Percentiles rank a stretch among this genome's conserved stretches.
phyloP scores from a whole-genome alignment of 2,797 vertebrate species.

The Oreochromis grahami region DNA sequence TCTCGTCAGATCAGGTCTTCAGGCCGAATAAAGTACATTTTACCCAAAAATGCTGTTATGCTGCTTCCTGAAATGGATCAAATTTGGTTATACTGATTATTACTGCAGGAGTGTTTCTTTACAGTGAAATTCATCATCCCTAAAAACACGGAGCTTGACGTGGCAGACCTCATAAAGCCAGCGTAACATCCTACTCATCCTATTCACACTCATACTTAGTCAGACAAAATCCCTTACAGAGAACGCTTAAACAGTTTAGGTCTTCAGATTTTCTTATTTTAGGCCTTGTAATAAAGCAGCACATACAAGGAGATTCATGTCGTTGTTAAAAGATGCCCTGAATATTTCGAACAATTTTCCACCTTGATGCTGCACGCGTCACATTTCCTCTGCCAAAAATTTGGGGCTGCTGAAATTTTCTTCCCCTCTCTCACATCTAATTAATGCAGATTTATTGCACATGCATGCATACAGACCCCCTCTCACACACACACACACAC shows the following conservation, averaged over 20 bases:
- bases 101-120: not conserved
- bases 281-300: not conserved
- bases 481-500: not conserved
- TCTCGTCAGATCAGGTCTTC: not conserved
- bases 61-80: not conserved
- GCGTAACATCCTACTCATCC: not conserved
- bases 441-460: conserved; percentile 49
- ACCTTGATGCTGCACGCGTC: not conserved
- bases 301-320: not conserved
- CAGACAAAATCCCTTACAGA: not conserved
- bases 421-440: not conserved
- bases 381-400: conserved; percentile 10
- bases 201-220: not conserved
- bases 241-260: not conserved
- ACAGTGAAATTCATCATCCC: not conserved
- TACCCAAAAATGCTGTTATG: not conserved
- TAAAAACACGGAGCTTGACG: not conserved
- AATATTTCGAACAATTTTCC: not conserved
- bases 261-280: not conserved
- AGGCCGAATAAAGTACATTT: not conserved
- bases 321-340: not conserved
- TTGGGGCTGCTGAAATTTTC: not conserved
- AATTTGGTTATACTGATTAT: not conserved
- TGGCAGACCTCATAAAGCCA: not conserved
- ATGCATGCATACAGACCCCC: conserved; percentile 9